These are phyloP conservation scores for Sitophilus oryzae DNA, from an alignment of 1,140 invertebrate genomes.

Conservation along the genomic window DNA sequence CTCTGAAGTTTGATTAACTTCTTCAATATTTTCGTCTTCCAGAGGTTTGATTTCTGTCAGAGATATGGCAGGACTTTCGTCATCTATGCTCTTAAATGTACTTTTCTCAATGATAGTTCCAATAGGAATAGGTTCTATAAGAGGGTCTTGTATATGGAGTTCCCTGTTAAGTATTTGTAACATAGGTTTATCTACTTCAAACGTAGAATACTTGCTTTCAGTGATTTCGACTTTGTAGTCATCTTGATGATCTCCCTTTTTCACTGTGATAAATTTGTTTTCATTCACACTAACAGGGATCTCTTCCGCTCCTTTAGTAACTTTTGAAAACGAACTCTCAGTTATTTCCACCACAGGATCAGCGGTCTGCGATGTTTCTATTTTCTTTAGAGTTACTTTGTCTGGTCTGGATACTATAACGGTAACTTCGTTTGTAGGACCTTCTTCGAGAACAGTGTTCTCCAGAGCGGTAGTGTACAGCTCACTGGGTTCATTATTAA, in stretches of 20 bases:
- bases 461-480: conserved; percentile 36
- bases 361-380: conserved; percentile 5
- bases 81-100: conserved; percentile 13
- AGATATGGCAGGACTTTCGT: conserved; percentile 17
- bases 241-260: conserved; percentile 23
- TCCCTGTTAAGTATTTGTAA: background rate
- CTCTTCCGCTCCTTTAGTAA: conserved; percentile 1
- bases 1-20: conserved; percentile 21
- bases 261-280: conserved; percentile 20
- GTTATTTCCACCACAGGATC: conserved; percentile 15
- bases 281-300: conserved; percentile 6
- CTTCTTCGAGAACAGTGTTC: conserved; percentile 8
- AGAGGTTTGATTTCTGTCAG: conserved; percentile 7
- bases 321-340: conserved; percentile 13
- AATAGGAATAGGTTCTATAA: conserved; percentile 2
- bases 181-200: conserved; percentile 12
- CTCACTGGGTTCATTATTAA: conserved; percentile 31
- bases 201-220: conserved; percentile 17
- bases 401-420: conserved; percentile 20
- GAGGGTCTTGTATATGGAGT: conserved; percentile 2
- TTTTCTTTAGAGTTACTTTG: conserved; percentile 11
- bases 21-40: conserved; percentile 1
- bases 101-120: background rate
- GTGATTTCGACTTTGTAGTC: conserved; percentile 18
- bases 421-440: conserved; percentile 18